Evolutionary conservation across 2,797 vertebrate genomes (phyloP).

Genomic region (Clarias platycephalus): DNA sequence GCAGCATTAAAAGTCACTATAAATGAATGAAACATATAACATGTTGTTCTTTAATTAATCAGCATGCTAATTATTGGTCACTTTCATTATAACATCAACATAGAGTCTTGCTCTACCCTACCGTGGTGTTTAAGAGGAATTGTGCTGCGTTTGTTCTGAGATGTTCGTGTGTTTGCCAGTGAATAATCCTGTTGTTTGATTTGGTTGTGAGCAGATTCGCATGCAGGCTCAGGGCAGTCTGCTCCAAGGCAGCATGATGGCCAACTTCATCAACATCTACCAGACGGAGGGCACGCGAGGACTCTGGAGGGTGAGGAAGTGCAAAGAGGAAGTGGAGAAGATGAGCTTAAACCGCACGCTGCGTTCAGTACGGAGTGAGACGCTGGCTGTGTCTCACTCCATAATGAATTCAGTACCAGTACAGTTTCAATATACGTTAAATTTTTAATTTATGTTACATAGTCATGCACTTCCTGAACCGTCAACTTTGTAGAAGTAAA

Average conservation of each 20-base stretch:
- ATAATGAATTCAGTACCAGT: too few species aligned
- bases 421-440: too few species aligned
- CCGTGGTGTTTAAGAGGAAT: background rate
- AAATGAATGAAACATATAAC: too few species aligned
- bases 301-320: slow-evolving; percentile 87
- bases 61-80: too few species aligned
- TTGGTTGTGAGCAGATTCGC: slow-evolving; percentile 78
- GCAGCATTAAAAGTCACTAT: too few species aligned
- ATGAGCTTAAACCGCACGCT: background rate
- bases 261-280: slow-evolving; percentile 96
- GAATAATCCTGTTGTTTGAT: background rate
- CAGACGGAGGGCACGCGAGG: slow-evolving; percentile 92
- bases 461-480: too few species aligned
- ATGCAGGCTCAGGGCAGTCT: slow-evolving; percentile 96
- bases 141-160: background rate
- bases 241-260: slow-evolving; percentile 94
- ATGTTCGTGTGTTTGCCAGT: background rate
- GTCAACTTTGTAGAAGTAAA: too few species aligned
- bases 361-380: background rate
- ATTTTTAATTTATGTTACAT: too few species aligned
- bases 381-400: background rate
- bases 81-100: too few species aligned
- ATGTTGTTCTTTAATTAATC: too few species aligned
- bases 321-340: background rate
- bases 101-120: background rate